phyloP scores from a whole-genome alignment of 2,797 vertebrate species.

The Acestrorhynchus altus region DNA sequence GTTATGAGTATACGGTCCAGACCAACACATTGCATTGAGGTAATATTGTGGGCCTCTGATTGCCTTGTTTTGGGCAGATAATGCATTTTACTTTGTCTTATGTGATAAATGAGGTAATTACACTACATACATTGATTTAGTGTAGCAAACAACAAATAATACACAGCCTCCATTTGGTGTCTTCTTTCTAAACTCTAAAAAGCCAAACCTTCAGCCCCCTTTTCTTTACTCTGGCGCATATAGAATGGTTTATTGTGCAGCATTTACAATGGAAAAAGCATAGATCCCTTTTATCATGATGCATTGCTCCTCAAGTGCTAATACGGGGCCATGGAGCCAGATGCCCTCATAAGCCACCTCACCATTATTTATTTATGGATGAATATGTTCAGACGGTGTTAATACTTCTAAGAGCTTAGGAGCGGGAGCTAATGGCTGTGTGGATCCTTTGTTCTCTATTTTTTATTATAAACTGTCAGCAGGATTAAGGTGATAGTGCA shows the following conservation, averaged over 20 bases:
- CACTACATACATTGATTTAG: conserved; percentile 21
- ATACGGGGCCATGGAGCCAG: conserved; percentile 67
- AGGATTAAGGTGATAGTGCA: conserved; percentile 63
- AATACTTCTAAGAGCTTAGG: conserved; percentile 68
- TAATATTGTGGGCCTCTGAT: conserved; percentile 16
- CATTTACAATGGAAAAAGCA: conserved; percentile 49
- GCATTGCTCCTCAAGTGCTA: conserved; percentile 68
- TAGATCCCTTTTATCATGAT: conserved; percentile 73
- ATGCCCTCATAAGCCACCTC: conserved; percentile 72
- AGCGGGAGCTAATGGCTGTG: conserved; percentile 69
- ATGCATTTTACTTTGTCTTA: conserved; percentile 30
- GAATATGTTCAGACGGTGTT: conserved; percentile 70
- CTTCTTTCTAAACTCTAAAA: conserved; percentile 4
- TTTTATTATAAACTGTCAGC: conserved; percentile 70
- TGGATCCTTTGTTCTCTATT: conserved; percentile 61
- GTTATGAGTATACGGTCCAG: not conserved
- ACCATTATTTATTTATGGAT: conserved; percentile 78
- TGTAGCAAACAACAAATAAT: conserved; percentile 27
- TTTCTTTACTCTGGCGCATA: conserved; percentile 25
- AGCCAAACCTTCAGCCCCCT: conserved; percentile 4
- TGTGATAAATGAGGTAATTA: conserved; percentile 46
- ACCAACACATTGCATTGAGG: conserved; percentile 11
- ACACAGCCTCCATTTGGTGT: not conserved
- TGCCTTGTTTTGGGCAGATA: conserved; percentile 28
- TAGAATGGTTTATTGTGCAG: conserved; percentile 59